Percentiles rank a stretch among this genome's conserved stretches.
These are phyloP conservation scores for Ariolimax columbianus DNA, from an alignment of 2,888 invertebrate genomes.

Conservation along the genomic window DNA sequence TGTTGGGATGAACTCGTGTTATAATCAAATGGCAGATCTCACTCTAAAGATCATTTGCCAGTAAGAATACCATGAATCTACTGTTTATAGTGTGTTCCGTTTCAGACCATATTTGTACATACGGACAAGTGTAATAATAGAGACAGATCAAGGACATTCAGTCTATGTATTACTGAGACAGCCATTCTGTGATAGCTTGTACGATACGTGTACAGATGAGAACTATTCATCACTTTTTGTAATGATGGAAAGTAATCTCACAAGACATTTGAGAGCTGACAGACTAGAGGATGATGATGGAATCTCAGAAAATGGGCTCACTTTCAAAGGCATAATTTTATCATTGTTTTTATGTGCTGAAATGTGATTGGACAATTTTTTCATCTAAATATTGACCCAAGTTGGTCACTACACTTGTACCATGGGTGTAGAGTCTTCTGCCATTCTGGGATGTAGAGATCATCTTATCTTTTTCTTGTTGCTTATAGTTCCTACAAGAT, in stretches of 20 bases:
- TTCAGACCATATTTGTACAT: slow-evolving; percentile 21
- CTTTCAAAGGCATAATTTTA: neutral
- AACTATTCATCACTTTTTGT: neutral
- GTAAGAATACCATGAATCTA: neutral
- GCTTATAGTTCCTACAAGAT: no score
- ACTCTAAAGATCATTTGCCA: neutral
- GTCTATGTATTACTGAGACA: slow-evolving; percentile 23
- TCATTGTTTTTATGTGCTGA: neutral
- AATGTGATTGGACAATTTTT: neutral
- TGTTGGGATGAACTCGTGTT: neutral
- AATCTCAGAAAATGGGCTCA: neutral
- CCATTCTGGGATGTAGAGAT: no score
- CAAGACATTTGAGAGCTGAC: neutral
- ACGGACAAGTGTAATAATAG: slow-evolving; percentile 17
- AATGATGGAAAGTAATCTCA: neutral
- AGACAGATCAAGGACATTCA: neutral
- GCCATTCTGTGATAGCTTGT: slow-evolving; percentile 42
- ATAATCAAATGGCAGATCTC: slow-evolving; percentile 5
- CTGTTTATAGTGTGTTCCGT: slow-evolving; percentile 3
- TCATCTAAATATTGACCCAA: no score
- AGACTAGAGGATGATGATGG: neutral
- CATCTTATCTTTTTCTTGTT: no score
- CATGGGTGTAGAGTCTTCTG: no score
- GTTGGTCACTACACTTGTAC: no score
- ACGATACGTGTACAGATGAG: slow-evolving; percentile 18